phyloP scores from a whole-genome alignment of 2,113 vertebrate species.

The Apus apus region DNA sequence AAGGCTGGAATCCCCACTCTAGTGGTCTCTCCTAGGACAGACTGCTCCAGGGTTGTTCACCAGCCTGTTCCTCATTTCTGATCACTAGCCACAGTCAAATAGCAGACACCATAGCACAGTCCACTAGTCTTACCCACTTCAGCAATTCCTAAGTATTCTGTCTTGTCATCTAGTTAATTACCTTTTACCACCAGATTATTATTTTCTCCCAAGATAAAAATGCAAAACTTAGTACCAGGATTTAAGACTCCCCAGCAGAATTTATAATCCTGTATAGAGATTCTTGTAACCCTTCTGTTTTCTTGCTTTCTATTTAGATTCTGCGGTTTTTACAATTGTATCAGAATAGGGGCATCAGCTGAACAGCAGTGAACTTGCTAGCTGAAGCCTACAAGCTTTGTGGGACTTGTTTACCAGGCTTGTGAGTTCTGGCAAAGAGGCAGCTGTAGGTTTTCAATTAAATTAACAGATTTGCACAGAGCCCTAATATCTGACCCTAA shows the following conservation, averaged over 20 bases:
- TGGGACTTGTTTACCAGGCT: background rate
- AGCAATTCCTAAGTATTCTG: background rate
- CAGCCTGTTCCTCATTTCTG: background rate
- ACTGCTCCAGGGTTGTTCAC: background rate
- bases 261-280: background rate
- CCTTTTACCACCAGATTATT: background rate
- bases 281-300: background rate
- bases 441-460: background rate
- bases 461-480: background rate
- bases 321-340: background rate
- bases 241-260: background rate
- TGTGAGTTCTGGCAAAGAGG: background rate
- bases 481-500: background rate
- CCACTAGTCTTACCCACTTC: background rate
- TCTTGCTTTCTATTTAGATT: background rate
- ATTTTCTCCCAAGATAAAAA: slow-evolving; percentile 10
- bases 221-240: background rate
- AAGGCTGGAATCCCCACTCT: background rate
- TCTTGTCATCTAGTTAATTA: background rate
- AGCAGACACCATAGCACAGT: background rate
- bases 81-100: background rate
- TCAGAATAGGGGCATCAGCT: background rate
- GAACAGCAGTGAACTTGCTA: background rate
- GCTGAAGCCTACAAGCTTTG: slow-evolving; percentile 1
- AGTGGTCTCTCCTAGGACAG: background rate